Evolutionary conservation across 1,140 invertebrate species (phyloP).

Genomic region (Lepidurus packardi): DNA sequence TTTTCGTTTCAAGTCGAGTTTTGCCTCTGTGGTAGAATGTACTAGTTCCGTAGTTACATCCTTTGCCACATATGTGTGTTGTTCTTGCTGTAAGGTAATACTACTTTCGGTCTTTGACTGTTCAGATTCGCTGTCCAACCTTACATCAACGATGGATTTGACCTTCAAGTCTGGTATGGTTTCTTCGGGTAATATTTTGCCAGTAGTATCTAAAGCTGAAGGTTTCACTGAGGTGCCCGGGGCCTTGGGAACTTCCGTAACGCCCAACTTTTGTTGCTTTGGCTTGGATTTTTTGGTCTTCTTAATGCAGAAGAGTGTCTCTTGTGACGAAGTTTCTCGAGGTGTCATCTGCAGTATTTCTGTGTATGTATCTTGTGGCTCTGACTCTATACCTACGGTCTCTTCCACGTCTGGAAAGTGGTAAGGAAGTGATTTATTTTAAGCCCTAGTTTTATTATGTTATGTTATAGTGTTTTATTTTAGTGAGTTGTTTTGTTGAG

Average conservation of each 20-base stretch:
- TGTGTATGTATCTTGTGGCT: neutral
- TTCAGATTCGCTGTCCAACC: neutral
- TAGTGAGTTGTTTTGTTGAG: slow-evolving; percentile 1
- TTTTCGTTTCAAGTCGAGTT: too few species aligned
- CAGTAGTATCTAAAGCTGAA: neutral
- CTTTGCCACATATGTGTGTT: too few species aligned
- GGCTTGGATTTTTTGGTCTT: neutral
- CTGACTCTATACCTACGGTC: neutral
- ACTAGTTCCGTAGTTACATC: too few species aligned
- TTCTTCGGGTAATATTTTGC: neutral
- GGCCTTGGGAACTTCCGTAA: neutral
- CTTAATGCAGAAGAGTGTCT: slow-evolving; percentile 8
- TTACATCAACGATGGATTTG: neutral
- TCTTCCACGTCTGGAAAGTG: neutral
- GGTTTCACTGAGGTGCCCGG: neutral
- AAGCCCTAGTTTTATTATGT: neutral
- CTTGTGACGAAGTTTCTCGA: neutral
- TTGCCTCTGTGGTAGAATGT: too few species aligned
- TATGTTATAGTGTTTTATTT: neutral
- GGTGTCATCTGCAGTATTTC: neutral
- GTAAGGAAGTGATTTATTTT: neutral
- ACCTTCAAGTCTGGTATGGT: neutral
- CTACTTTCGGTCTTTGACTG: neutral
- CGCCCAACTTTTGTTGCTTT: neutral
- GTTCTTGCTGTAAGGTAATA: neutral